These are phyloP conservation scores for Sapajus apella DNA, from an alignment of 2,113 vertebrate genomes.

Conservation along the genomic window DNA sequence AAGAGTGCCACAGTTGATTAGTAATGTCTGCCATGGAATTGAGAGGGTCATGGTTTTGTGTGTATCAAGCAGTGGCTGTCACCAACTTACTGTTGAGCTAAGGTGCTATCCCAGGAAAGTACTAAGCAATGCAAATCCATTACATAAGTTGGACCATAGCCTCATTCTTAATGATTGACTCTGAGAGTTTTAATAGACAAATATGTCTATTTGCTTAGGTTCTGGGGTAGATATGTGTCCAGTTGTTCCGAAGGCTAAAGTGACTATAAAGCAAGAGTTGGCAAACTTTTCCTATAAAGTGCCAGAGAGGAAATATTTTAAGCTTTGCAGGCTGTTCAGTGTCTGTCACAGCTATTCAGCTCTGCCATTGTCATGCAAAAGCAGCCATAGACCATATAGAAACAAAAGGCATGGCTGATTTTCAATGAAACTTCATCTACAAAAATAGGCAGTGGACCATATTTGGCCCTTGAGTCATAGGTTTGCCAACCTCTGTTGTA, in stretches of 20 bases:
- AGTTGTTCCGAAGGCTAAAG: not conserved
- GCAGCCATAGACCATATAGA: not conserved
- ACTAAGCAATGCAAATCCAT: not conserved
- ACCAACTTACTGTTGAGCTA: not conserved
- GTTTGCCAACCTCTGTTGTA: not conserved
- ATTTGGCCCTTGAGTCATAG: not conserved
- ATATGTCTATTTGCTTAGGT: not conserved
- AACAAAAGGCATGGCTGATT: not conserved
- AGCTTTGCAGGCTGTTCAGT: not conserved
- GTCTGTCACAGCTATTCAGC: not conserved
- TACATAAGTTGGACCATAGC: no score
- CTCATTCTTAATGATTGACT: not conserved
- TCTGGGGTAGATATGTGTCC: not conserved
- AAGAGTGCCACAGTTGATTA: not conserved
- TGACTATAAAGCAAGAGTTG: not conserved
- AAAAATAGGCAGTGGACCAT: not conserved
- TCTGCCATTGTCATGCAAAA: not conserved
- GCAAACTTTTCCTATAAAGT: not conserved
- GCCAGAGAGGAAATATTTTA: not conserved
- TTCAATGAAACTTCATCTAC: slow-evolving; percentile 24
- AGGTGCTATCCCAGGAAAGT: not conserved
- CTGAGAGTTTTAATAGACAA: not conserved
- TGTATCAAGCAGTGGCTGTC: not conserved
- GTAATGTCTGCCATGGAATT: not conserved
- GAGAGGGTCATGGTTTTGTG: not conserved